Evolutionary conservation across 1,140 invertebrate species (phyloP).

Genomic region (Pinna nobilis): DNA sequence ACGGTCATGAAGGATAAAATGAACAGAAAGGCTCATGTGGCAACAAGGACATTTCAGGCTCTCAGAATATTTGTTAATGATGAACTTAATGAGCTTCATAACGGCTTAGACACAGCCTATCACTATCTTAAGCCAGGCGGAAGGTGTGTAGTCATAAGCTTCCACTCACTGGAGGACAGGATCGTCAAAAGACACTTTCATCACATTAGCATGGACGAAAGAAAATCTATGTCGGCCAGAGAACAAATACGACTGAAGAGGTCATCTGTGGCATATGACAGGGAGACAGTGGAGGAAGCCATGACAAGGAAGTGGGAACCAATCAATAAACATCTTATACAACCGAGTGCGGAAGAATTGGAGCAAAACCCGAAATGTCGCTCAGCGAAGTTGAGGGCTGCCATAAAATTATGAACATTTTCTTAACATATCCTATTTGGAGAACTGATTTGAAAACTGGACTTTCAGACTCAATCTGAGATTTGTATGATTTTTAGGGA

Average conservation of each 20-base stretch:
- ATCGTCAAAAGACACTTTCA: slow-evolving; percentile 92
- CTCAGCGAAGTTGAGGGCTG: slow-evolving; percentile 91
- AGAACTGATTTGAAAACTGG: too few relatives aligned
- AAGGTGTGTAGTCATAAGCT: slow-evolving; percentile 87
- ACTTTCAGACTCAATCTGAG: too few relatives aligned
- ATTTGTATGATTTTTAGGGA: too few relatives aligned
- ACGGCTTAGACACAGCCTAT: slow-evolving; percentile 87
- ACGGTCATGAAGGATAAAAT: slow-evolving; percentile 80
- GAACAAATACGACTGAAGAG: slow-evolving; percentile 42
- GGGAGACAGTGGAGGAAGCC: slow-evolving; percentile 77
- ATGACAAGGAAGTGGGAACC: slow-evolving; percentile 84
- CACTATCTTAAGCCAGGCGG: slow-evolving; percentile 86
- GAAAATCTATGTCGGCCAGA: slow-evolving; percentile 47
- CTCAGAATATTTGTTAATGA: slow-evolving; percentile 97
- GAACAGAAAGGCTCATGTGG: slow-evolving; percentile 84
- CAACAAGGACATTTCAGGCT: slow-evolving; percentile 96
- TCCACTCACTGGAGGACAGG: slow-evolving; percentile 96
- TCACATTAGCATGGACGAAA: slow-evolving; percentile 59
- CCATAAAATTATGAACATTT: too few relatives aligned
- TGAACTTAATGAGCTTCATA: slow-evolving; percentile 96
- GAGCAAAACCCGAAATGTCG: slow-evolving; percentile 87
- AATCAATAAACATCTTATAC: slow-evolving; percentile 87
- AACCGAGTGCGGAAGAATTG: slow-evolving; percentile 84
- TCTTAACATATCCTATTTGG: too few relatives aligned
- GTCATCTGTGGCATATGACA: slow-evolving; percentile 24